phyloP scores from a whole-genome alignment of 2,888 invertebrate species.

The Sthenelais limicola region DNA sequence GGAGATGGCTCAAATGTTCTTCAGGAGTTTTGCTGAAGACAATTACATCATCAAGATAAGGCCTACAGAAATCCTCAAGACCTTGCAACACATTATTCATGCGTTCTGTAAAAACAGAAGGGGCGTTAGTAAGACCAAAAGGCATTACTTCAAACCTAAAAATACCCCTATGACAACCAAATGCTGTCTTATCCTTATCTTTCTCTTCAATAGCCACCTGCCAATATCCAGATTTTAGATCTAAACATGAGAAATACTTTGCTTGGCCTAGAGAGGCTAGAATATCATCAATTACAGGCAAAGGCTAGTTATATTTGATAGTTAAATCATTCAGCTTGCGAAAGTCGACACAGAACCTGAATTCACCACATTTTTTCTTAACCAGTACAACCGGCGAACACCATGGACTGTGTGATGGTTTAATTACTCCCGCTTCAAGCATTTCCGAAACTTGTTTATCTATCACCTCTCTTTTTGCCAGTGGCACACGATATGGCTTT shows the following conservation, averaged over 20 bases:
- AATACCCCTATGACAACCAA: slow-evolving; percentile 14
- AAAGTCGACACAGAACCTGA: slow-evolving; percentile 10
- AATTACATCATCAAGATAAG: slow-evolving; percentile 14
- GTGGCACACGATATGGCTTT: too few relatives aligned
- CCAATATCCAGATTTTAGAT: slow-evolving; percentile 1
- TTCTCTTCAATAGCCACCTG: slow-evolving; percentile 3
- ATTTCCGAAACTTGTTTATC: slow-evolving; percentile 8
- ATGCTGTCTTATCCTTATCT: slow-evolving; percentile 11
- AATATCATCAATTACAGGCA: slow-evolving; percentile 7
- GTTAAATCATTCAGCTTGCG: slow-evolving; percentile 1
- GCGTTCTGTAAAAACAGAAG: slow-evolving; percentile 9
- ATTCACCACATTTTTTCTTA: slow-evolving; percentile 7
- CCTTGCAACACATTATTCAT: neutral
- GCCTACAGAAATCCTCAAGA: slow-evolving; percentile 1
- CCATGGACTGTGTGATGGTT: slow-evolving; percentile 5
- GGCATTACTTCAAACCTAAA: slow-evolving; percentile 15
- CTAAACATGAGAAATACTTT: neutral
- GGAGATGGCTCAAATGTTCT: neutral
- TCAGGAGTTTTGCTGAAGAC: neutral
- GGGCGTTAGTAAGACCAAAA: slow-evolving; percentile 1
- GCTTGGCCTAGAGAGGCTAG: slow-evolving; percentile 6
- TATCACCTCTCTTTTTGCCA: slow-evolving; percentile 6
- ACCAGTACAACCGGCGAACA: slow-evolving; percentile 11
- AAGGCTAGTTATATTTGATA: slow-evolving; percentile 17
- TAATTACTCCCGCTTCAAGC: slow-evolving; percentile 11